phyloP scores from a whole-genome alignment of 2,113 vertebrate species.

The Petromus typicus region DNA sequence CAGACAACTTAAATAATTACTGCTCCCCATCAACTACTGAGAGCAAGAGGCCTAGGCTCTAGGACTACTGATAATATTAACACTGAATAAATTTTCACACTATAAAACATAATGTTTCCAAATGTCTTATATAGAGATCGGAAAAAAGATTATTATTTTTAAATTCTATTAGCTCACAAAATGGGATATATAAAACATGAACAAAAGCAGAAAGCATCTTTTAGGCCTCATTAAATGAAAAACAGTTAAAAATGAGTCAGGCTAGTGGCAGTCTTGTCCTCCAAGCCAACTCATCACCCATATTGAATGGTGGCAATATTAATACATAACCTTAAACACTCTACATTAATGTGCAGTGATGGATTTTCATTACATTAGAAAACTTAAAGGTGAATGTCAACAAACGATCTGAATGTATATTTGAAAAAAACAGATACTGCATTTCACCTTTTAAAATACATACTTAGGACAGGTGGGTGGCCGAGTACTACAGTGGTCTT shows the following conservation, averaged over 20 bases:
- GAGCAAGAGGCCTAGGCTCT: neutral
- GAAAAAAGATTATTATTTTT: conserved; percentile 9
- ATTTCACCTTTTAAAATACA: conserved; percentile 35
- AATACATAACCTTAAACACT: neutral
- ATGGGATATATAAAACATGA: conserved; percentile 12
- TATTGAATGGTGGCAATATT: conserved; percentile 30
- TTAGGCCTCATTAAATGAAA: conserved; percentile 27
- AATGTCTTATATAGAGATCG: neutral
- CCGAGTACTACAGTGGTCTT: neutral
- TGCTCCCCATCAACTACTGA: conserved; percentile 4
- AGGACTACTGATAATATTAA: neutral
- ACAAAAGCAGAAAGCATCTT: neutral
- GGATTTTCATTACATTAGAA: conserved; percentile 16
- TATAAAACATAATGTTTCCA: conserved; percentile 1
- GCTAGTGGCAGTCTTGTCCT: neutral
- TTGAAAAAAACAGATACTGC: conserved; percentile 54
- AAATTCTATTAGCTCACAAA: conserved; percentile 55
- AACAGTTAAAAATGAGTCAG: neutral
- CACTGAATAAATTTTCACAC: neutral
- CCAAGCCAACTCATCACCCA: neutral
- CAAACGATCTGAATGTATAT: conserved; percentile 24
- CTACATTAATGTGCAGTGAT: neutral
- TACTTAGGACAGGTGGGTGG: neutral
- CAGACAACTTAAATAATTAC: conserved; percentile 21
- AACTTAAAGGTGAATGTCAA: neutral